Evolutionary conservation across 2,113 vertebrate species (phyloP), one percentile per base, ranked within the genome.

Genomic region (Rhinolophus sinicus): DNA sequence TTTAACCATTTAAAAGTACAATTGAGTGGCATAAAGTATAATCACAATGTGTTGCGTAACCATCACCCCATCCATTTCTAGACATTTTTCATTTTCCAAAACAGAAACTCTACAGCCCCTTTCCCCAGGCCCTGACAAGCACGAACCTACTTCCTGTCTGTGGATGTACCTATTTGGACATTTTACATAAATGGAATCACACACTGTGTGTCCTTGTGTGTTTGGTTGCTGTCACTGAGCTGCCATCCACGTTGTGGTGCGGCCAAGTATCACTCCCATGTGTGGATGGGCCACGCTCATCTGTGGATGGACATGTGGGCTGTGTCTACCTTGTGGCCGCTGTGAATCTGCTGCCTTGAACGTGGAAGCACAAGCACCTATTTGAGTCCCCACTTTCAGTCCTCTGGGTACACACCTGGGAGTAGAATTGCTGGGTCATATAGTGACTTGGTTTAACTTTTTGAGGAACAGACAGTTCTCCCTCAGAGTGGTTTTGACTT

Each of bases 181-280:
- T 47, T 50, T 58, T 54, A 8, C 21, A 33, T 56, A 28, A 2
- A 0, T n/a, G 50, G 26, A 21, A 1, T 70, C 38, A 35, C 52
- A 82, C 15, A 1, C 30, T 1, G 24, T 6, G 21, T 28, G 65
- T 33, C 30, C 77, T 47, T 4, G 13, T 47, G 38, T 21, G 52
- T 58, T 38, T 28, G 40, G 64, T 30, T 1, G 38, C 24, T 73
- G 11, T 58, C 64, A 40, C 62, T 73, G 89, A 73, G 38, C 47
- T 0, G 24, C 38, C 28, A 0, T 3, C 73, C 7, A 38, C 2
- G 11, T 28, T 10, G 11, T 6, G 1, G 44, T 3, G 0, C 10
- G 50, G 81, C 73, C 9, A 21, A 6, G 8, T 50, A 0, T 21
- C 16, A 14, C 28, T 26, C 56, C 72, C 0, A 3, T 1, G 10